Evolutionary conservation across 1,140 invertebrate species (phyloP).

Genomic region (Zaprionus taronus): DNA sequence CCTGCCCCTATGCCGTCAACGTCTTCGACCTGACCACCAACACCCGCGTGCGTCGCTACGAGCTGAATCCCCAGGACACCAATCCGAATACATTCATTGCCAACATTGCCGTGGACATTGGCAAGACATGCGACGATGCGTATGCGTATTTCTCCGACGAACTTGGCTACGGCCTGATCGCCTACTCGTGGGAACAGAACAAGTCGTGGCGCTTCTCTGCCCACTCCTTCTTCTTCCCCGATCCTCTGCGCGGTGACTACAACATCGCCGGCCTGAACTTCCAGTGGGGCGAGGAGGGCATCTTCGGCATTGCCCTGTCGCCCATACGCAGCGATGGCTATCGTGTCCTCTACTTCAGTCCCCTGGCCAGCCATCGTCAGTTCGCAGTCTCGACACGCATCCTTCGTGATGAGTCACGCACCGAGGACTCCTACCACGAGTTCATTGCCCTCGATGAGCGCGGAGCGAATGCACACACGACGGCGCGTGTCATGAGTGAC

Average conservation of each 20-base stretch:
- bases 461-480: constrained; percentile 88
- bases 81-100: constrained; percentile 92
- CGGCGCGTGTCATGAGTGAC: constrained; percentile 89
- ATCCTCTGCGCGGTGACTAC: constrained; percentile 91
- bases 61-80: constrained; percentile 89
- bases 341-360: constrained; percentile 90
- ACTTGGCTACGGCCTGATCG: constrained; percentile 91
- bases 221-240: constrained; percentile 91
- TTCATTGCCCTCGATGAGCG: constrained; percentile 89
- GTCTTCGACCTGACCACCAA: constrained; percentile 91
- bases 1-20: constrained; percentile 90
- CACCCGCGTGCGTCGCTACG: constrained; percentile 88
- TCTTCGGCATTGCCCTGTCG: constrained; percentile 91
- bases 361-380: constrained; percentile 90
- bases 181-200: constrained; percentile 90
- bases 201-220: constrained; percentile 90
- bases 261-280: constrained; percentile 92
- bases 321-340: constrained; percentile 88
- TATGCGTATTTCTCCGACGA: constrained; percentile 93
- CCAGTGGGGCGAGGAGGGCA: constrained; percentile 92
- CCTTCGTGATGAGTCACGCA: constrained; percentile 88
- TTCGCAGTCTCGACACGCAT: constrained; percentile 91
- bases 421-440: constrained; percentile 89
- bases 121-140: constrained; percentile 90
- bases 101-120: constrained; percentile 92